Percentiles rank a stretch among this genome's conserved stretches.
Evolutionary conservation across 1,140 invertebrate species (phyloP).

Genomic region (Mamestra configurata): DNA sequence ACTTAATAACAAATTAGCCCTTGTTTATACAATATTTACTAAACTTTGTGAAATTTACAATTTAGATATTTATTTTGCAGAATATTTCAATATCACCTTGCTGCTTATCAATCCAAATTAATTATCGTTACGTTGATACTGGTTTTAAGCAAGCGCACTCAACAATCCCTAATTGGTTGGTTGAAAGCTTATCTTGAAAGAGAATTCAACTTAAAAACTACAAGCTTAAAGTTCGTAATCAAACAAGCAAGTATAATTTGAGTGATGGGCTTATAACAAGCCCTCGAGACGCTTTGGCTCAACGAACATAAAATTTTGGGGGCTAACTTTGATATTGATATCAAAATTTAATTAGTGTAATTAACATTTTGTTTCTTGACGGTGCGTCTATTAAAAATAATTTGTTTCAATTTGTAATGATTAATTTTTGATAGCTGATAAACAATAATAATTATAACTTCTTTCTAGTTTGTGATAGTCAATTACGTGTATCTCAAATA

Average conservation of each 20-base stretch:
- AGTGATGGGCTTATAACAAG: conserved; percentile 3
- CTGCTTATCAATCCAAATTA: not conserved
- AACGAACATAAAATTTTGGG: not conserved
- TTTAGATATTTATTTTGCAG: no score
- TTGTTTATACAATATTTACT: no score
- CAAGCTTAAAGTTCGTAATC: not conserved
- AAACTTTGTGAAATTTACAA: no score
- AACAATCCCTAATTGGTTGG: not conserved
- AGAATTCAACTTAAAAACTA: not conserved
- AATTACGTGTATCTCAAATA: no score
- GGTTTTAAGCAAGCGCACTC: not conserved
- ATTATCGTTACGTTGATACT: not conserved
- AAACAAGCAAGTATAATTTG: not conserved
- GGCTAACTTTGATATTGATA: conserved; percentile 10
- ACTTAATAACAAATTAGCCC: no score
- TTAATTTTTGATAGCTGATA: not conserved
- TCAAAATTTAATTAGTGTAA: conserved; percentile 8
- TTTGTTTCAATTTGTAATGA: not conserved
- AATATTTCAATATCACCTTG: no score
- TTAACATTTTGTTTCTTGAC: not conserved
- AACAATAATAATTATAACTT: no score
- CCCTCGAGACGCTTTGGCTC: not conserved
- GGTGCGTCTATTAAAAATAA: not conserved
- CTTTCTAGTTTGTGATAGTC: no score
- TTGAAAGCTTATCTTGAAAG: not conserved